Evolutionary conservation across 2,113 vertebrate genomes (phyloP).

Genomic region (Corynorhinus townsendii): DNA sequence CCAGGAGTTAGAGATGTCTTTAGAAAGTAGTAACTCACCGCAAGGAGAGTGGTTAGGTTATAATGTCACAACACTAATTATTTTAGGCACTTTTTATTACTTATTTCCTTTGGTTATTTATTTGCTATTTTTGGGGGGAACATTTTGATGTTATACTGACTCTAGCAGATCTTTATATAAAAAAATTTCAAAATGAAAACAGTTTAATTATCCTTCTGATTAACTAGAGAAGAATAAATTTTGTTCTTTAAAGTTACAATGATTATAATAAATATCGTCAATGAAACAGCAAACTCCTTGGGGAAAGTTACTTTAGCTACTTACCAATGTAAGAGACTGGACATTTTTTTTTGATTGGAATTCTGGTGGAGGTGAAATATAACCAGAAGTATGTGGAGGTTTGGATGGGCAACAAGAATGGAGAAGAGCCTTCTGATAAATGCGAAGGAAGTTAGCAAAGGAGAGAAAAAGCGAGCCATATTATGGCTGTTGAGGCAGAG

Average conservation of each 20-base stretch:
- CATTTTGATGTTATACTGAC: slow-evolving; percentile 22
- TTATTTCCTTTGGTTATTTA: slow-evolving; percentile 15
- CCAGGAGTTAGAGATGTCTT: slow-evolving; percentile 24
- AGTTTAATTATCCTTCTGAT: neutral
- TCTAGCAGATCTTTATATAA: neutral
- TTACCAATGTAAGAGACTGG: neutral
- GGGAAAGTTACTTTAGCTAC: neutral
- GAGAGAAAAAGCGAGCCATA: neutral
- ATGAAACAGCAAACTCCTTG: neutral
- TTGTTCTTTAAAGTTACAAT: slow-evolving; percentile 24
- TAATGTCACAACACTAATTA: slow-evolving; percentile 33
- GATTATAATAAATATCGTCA: slow-evolving; percentile 6
- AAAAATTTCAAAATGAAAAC: slow-evolving; percentile 16
- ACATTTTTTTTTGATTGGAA: neutral
- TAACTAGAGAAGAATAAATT: neutral
- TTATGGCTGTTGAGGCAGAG: neutral
- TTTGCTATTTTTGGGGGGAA: slow-evolving; percentile 1
- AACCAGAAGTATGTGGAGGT: neutral
- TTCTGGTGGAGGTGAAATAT: neutral
- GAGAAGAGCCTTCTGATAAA: neutral
- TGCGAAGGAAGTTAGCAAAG: neutral
- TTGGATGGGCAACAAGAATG: neutral
- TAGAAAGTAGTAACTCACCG: slow-evolving; percentile 23
- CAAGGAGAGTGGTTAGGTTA: neutral
- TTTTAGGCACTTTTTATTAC: neutral